These are phyloP conservation scores for Arenicola marina DNA, from an alignment of 2,888 invertebrate species.

Conservation along the genomic window DNA sequence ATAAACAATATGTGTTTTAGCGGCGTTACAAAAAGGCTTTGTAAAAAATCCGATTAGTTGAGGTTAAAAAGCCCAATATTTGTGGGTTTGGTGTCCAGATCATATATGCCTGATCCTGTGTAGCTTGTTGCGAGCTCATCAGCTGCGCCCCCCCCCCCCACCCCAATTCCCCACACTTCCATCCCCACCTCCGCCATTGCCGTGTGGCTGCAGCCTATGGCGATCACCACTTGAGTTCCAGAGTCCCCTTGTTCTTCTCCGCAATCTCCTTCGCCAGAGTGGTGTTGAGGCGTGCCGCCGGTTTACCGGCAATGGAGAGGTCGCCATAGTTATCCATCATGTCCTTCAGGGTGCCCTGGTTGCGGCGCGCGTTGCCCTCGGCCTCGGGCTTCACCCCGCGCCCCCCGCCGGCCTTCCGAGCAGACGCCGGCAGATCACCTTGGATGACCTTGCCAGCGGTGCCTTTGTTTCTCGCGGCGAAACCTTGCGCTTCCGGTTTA, in stretches of 20 bases:
- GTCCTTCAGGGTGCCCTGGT: slow-evolving; percentile 20
- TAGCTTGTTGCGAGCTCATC: no score
- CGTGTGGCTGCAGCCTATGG: no score
- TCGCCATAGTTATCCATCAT: slow-evolving; percentile 13
- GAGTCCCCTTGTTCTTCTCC: neutral
- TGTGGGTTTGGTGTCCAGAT: no score
- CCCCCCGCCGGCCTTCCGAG: slow-evolving; percentile 6
- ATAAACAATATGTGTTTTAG: no score
- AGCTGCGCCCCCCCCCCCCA: no score
- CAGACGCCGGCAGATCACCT: slow-evolving; percentile 12
- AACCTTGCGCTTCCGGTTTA: slow-evolving; percentile 28
- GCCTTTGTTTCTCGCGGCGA: slow-evolving; percentile 22
- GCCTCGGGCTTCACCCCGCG: slow-evolving; percentile 26
- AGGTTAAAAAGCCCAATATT: no score
- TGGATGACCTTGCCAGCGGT: slow-evolving; percentile 4
- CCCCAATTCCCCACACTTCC: no score
- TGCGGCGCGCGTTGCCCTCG: slow-evolving; percentile 20
- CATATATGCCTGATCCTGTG: no score
- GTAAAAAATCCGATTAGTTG: no score
- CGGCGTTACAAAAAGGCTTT: no score
- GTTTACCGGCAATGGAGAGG: neutral
- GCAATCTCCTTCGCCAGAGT: slow-evolving; percentile 19
- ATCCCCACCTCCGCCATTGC: no score
- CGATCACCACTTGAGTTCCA: no score
- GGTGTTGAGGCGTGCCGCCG: slow-evolving; percentile 9